A percentile compares a stretch with the other conserved stretches of the same genome.
phyloP scores from a whole-genome alignment of 2,113 vertebrate genomes.

The Menidia beryllina region DNA sequence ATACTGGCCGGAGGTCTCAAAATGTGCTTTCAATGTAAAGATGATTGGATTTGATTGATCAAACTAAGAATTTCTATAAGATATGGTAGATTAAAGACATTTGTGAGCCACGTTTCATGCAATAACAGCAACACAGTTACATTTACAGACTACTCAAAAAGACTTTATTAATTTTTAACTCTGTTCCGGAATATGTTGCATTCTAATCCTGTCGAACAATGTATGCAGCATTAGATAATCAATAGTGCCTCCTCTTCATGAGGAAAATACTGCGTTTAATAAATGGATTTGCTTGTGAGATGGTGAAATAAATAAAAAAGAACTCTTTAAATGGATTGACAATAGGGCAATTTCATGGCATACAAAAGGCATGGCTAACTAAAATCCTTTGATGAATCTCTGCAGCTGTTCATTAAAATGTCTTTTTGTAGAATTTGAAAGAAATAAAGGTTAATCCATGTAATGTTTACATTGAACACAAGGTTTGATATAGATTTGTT shows the following conservation, averaged over 20 bases:
- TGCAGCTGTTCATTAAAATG: no score
- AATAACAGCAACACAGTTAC: conserved; percentile 3
- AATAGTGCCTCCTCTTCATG: conserved; percentile 45
- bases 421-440: conserved; percentile 7
- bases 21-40: conserved; percentile 20
- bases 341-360: conserved; percentile 9
- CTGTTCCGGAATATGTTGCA: conserved; percentile 34
- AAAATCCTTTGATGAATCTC: no score
- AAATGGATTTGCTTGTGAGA: conserved; percentile 37
- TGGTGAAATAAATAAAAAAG: conserved; percentile 34
- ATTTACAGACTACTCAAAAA: conserved; percentile 8
- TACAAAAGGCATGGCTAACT: conserved; percentile 17
- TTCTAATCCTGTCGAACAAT: conserved; percentile 52
- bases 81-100: conserved; percentile 2
- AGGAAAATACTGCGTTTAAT: conserved; percentile 39
- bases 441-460: background rate
- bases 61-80: conserved; percentile 6
- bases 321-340: conserved; percentile 5
- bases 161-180: conserved; percentile 35
- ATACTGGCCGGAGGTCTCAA: conserved; percentile 31
- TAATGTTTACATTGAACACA: background rate
- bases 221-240: conserved; percentile 33
- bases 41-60: background rate
- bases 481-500: background rate
- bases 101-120: conserved; percentile 3